phyloP scores from a whole-genome alignment of 2,113 vertebrate genomes.

The Regulus satrapa region DNA sequence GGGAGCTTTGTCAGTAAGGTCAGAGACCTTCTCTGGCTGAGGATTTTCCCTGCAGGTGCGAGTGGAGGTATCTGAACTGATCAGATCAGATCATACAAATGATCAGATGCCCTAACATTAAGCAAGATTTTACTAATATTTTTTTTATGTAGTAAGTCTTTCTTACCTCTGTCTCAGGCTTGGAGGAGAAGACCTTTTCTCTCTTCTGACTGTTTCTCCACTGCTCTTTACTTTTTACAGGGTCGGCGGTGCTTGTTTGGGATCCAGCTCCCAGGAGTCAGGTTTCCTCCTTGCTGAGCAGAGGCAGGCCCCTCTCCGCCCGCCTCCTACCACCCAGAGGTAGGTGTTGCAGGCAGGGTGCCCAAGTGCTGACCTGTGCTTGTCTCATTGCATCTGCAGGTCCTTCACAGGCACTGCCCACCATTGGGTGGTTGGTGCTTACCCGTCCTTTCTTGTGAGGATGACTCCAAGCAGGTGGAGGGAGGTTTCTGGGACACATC shows the following conservation, averaged over 20 bases:
- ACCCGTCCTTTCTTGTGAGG: neutral
- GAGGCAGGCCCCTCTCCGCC: neutral
- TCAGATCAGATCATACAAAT: neutral
- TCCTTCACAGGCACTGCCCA: neutral
- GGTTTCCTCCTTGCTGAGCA: neutral
- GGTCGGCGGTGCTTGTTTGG: rapidly evolving
- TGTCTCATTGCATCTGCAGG: neutral
- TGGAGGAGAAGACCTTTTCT: neutral
- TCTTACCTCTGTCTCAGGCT: conserved; percentile 38
- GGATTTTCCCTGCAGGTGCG: neutral
- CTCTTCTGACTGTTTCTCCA: neutral
- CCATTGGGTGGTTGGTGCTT: rapidly evolving
- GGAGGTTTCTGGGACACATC: neutral
- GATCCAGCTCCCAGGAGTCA: neutral
- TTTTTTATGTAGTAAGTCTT: neutral
- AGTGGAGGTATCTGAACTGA: neutral
- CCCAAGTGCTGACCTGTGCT: neutral
- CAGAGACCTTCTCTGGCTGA: neutral
- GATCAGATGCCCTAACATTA: neutral
- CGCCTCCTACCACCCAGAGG: neutral
- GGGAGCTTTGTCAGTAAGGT: neutral
- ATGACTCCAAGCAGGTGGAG: neutral
- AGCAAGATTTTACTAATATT: neutral
- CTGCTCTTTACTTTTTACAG: neutral
- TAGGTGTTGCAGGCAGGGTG: neutral